A percentile compares a stretch with the other conserved stretches of the same genome.
These are phyloP conservation scores for Schrankia costaestrigalis DNA, from an alignment of 2,888 invertebrate genomes.

Conservation along the genomic window DNA sequence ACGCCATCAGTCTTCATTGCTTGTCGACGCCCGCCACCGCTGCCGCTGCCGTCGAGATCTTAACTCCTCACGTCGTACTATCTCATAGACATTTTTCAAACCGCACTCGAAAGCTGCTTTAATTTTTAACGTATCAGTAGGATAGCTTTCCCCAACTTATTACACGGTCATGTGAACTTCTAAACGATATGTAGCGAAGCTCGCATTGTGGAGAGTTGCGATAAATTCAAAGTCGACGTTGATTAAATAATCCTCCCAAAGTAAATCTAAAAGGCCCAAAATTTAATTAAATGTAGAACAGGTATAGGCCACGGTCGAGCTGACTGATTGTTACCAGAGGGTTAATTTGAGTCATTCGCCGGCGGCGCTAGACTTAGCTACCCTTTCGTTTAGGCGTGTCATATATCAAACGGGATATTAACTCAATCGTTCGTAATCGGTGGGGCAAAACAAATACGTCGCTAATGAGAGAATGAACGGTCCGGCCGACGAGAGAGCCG, in stretches of 20 bases:
- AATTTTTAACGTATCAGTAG: slow-evolving; percentile 42
- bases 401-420: slow-evolving; percentile 71
- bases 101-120: slow-evolving; percentile 42
- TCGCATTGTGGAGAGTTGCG: slow-evolving; percentile 8
- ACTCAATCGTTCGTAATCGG: slow-evolving; percentile 71
- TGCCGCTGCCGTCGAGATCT: slow-evolving; percentile 54
- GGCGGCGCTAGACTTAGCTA: slow-evolving; percentile 41
- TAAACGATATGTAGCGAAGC: neutral
- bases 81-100: slow-evolving; percentile 60
- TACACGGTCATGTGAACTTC: slow-evolving; percentile 14
- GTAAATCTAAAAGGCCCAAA: slow-evolving; percentile 17
- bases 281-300: slow-evolving; percentile 31
- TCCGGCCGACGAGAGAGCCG: slow-evolving; percentile 49
- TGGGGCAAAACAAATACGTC: slow-evolving; percentile 70
- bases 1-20: slow-evolving; percentile 81
- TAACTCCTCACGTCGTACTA: slow-evolving; percentile 67
- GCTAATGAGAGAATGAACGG: slow-evolving; percentile 75
- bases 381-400: slow-evolving; percentile 58
- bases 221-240: slow-evolving; percentile 13
- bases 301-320: slow-evolving; percentile 20
- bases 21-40: slow-evolving; percentile 75
- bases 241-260: slow-evolving; percentile 17
- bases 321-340: slow-evolving; percentile 35
- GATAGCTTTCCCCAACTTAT: slow-evolving; percentile 18
- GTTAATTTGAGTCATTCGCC: slow-evolving; percentile 45